Percentiles rank a stretch among this genome's conserved stretches.
Evolutionary conservation across 2,113 vertebrate genomes (phyloP).

Genomic region (Notarius lentiginosus): DNA sequence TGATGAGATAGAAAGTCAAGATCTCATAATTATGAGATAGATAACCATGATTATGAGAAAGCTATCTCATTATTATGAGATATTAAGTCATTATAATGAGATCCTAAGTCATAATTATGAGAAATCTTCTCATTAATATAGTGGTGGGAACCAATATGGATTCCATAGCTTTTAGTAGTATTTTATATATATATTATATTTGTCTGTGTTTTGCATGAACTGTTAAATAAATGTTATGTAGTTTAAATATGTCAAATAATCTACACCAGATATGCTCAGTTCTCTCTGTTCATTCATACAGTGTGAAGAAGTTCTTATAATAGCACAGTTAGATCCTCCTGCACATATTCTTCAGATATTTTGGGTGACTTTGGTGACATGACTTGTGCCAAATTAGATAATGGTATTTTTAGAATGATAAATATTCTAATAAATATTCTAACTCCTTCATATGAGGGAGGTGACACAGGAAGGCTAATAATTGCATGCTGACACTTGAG

Average conservation of each 20-base stretch:
- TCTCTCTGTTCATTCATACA: neutral
- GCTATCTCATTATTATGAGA: too few species aligned
- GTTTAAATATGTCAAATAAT: neutral
- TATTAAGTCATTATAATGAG: too few species aligned
- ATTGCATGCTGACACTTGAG: neutral
- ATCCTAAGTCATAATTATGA: too few species aligned
- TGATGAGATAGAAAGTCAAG: too few species aligned
- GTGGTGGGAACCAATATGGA: too few species aligned
- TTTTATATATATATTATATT: neutral
- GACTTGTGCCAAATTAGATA: neutral
- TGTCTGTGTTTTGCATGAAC: neutral
- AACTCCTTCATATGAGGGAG: conserved; percentile 6
- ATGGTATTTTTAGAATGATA: conserved; percentile 1
- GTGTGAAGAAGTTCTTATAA: neutral
- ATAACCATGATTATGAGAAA: too few species aligned
- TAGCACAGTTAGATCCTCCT: neutral
- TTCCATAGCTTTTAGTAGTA: neutral
- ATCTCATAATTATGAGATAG: too few species aligned
- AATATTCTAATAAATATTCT: conserved; percentile 3
- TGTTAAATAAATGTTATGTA: neutral
- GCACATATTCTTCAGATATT: neutral
- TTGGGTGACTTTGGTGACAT: neutral
- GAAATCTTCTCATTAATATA: too few species aligned
- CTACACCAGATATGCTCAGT: neutral
- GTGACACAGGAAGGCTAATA: neutral